Evolutionary conservation across 2,888 invertebrate species (phyloP), one percentile per base, ranked within the genome.

Genomic region (Hoplodrina blanda): DNA sequence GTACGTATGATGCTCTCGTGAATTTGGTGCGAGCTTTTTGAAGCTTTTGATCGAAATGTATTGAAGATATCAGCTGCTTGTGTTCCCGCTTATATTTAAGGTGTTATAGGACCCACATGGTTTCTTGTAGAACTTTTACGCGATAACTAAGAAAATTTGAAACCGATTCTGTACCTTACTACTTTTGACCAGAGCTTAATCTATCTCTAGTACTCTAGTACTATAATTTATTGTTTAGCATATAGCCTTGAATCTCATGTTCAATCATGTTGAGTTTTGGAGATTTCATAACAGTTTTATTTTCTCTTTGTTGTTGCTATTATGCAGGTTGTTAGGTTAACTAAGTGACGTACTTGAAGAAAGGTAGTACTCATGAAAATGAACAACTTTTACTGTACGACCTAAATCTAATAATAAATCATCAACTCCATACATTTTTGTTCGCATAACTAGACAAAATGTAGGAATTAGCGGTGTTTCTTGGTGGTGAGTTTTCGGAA

Each of bases 1-100:
- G 87, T 78, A 70, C 76, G 74, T 77, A 72, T 79, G 81, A 73
- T 74, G 79, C 73, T 76, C 64, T 73, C 62, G 46, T 76, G 66
- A 44, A 69, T 74, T 57, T 69, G 55, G 52, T 41, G 55, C 20
- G 20, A 60, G 60, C 5, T 44, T 69, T 64, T 74, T 57, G 25
- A 69, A 73, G 67, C n/a, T 59, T 70, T 76, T 63, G 41, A 67
- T 64, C 15, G 53, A 71, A 64, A 37, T 17, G 15, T 80, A 65
- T 80, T 80, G 59, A 80, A n/a, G 4, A 75, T 61, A 67, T 62
- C 76, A 76, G 76, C 72, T 76, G 76, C 44, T 71, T 54, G 46
- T 55, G 8, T 55, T 68, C 1, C 52, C 5, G 8, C 30, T 60
- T 68, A n/a, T 30, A 19, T 20, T 56, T 2, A 60, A 46, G 52